phyloP scores from a whole-genome alignment of 2,113 vertebrate species.

The Semnornis frantzii region DNA sequence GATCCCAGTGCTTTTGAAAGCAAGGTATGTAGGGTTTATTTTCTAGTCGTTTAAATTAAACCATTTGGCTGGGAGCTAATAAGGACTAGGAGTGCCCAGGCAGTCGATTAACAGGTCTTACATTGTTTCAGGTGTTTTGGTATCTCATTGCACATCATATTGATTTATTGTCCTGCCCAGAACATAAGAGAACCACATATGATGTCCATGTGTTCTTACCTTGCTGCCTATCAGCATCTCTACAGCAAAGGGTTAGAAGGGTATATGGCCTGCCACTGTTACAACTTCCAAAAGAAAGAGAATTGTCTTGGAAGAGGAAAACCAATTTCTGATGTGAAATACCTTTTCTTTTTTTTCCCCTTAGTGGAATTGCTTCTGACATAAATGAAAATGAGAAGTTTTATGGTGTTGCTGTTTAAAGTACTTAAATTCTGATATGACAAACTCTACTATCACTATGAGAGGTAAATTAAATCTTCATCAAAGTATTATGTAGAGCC shows the following conservation, averaged over 20 bases:
- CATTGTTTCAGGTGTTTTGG: background rate
- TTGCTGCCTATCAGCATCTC: background rate
- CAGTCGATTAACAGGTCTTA: background rate
- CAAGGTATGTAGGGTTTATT: too few species aligned
- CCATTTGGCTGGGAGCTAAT: background rate
- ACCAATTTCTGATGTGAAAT: background rate
- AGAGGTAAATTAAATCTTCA: constrained; percentile 51
- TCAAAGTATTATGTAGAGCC: constrained; percentile 11
- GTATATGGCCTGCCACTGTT: background rate
- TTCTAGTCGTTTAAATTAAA: background rate
- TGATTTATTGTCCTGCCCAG: background rate
- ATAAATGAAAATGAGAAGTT: constrained; percentile 33
- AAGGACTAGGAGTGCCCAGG: background rate
- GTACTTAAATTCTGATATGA: constrained; percentile 31
- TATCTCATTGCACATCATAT: rapidly evolving
- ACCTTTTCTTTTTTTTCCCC: background rate
- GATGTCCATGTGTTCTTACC: background rate
- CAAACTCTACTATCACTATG: background rate
- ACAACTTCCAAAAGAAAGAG: background rate
- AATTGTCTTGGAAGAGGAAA: background rate
- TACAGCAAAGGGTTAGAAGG: background rate
- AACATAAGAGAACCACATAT: background rate
- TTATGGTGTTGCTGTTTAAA: constrained; percentile 39
- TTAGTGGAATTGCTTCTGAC: background rate
- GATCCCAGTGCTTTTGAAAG: background rate